Evolutionary conservation across 2,113 vertebrate species (phyloP).

Genomic region (Monopterus albus): DNA sequence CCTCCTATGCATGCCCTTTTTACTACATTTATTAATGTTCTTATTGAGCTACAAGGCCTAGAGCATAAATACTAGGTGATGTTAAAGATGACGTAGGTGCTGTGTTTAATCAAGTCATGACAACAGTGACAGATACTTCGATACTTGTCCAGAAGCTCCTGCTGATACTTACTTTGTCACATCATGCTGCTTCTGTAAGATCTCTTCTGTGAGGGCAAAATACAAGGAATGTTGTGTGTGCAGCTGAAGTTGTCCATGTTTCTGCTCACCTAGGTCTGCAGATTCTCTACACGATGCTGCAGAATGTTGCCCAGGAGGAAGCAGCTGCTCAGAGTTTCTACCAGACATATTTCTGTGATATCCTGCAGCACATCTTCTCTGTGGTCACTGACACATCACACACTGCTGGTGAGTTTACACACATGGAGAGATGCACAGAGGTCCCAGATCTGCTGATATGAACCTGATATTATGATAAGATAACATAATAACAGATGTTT

Average conservation of each 20-base stretch:
- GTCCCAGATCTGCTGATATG: background rate
- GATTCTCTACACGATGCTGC: constrained; percentile 95
- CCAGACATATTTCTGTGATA: constrained; percentile 98
- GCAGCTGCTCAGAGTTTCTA: constrained; percentile 98
- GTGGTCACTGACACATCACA: constrained; percentile 99
- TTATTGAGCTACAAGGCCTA: background rate
- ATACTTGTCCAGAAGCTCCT: background rate
- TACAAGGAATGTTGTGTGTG: background rate
- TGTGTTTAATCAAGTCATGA: too few relatives aligned
- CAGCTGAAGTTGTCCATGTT: background rate
- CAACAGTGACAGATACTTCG: too few relatives aligned
- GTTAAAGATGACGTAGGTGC: too few relatives aligned
- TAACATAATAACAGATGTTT: too few relatives aligned
- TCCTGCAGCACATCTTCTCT: constrained; percentile 98
- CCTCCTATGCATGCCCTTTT: background rate
- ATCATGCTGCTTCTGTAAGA: background rate
- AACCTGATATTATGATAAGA: too few relatives aligned
- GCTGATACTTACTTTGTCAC: background rate
- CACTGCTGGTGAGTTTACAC: constrained; percentile 88
- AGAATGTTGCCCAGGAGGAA: constrained; percentile 98
- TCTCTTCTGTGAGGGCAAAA: background rate
- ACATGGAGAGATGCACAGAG: background rate
- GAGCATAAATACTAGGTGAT: too few relatives aligned
- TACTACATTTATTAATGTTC: background rate
- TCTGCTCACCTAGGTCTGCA: constrained; percentile 87